Evolutionary conservation across 2,113 vertebrate genomes (phyloP).

Genomic region (Anoura caudifer): DNA sequence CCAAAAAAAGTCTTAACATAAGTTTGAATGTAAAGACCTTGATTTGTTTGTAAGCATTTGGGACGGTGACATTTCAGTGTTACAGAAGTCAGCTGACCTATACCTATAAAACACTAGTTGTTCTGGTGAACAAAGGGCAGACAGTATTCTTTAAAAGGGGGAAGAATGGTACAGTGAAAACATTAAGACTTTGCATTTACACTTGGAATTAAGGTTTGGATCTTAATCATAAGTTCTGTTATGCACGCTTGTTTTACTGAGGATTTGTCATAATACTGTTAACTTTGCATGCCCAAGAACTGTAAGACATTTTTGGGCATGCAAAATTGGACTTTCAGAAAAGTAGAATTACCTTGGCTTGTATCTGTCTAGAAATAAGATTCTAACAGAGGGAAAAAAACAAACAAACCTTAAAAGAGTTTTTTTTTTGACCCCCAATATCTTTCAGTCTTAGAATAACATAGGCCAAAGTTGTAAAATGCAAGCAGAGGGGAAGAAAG

Average conservation of each 20-base stretch:
- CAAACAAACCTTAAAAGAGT: not conserved
- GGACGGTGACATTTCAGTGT: not conserved
- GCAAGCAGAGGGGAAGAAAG: not conserved
- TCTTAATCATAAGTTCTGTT: conserved; percentile 2
- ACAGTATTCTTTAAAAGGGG: not conserved
- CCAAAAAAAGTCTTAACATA: not conserved
- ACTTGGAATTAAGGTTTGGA: conserved; percentile 32
- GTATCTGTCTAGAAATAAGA: conserved; percentile 9
- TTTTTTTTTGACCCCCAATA: not conserved
- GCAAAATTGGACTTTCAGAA: no score
- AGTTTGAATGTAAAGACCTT: not conserved
- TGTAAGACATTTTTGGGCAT: no score
- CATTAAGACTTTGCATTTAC: not conserved
- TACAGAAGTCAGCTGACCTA: not conserved
- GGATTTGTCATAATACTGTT: not conserved
- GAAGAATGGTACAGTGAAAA: not conserved
- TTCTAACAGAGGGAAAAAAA: not conserved
- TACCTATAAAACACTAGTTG: not conserved
- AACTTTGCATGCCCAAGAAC: not conserved
- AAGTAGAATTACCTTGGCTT: not conserved
- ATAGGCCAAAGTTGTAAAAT: not conserved
- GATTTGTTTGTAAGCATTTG: not conserved
- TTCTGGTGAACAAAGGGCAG: not conserved
- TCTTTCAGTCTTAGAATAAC: not conserved
- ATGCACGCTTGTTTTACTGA: not conserved